These are phyloP conservation scores for Drosophila erecta DNA, from an alignment of 1,140 invertebrate species.

Conservation along the genomic window DNA sequence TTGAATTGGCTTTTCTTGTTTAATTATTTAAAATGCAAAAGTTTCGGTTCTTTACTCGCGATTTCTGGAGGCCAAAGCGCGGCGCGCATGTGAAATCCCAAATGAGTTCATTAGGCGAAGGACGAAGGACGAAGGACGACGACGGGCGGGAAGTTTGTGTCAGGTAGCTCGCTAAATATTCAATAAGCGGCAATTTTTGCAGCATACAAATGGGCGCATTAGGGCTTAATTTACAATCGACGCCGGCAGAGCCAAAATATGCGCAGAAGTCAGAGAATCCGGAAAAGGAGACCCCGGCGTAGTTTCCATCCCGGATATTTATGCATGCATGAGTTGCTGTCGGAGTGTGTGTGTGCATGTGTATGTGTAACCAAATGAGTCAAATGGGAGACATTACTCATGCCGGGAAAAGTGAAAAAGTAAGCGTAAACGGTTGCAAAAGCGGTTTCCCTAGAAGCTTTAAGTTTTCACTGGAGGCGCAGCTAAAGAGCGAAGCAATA, in stretches of 20 bases:
- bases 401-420: constrained; percentile 44
- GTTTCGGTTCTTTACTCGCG: constrained; percentile 24
- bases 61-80: constrained; percentile 51
- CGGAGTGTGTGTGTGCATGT: constrained; percentile 20
- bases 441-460: constrained; percentile 14
- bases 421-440: constrained; percentile 13
- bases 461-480: constrained; percentile 23
- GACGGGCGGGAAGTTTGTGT: constrained; percentile 6
- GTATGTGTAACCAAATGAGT: constrained; percentile 72
- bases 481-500: constrained; percentile 51
- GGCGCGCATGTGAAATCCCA: constrained; percentile 65
- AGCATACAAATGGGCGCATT: constrained; percentile 83
- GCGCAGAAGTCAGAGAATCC: constrained; percentile 46
- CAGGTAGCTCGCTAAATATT: constrained; percentile 72
- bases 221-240: constrained; percentile 80
- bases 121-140: constrained; percentile 17
- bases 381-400: constrained; percentile 82
- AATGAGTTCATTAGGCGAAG: constrained; percentile 73
- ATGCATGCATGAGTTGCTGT: constrained; percentile 38
- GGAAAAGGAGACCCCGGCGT: constrained; percentile 31
- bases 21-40: constrained; percentile 80
- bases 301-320: constrained; percentile 48
- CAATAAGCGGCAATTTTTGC: constrained; percentile 83
- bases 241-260: constrained; percentile 57
- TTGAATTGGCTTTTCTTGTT: constrained; percentile 36